A percentile compares a stretch with the other conserved stretches of the same genome.
phyloP scores from a whole-genome alignment of 2,888 invertebrate species.

The Chrysotoxum bicinctum region DNA sequence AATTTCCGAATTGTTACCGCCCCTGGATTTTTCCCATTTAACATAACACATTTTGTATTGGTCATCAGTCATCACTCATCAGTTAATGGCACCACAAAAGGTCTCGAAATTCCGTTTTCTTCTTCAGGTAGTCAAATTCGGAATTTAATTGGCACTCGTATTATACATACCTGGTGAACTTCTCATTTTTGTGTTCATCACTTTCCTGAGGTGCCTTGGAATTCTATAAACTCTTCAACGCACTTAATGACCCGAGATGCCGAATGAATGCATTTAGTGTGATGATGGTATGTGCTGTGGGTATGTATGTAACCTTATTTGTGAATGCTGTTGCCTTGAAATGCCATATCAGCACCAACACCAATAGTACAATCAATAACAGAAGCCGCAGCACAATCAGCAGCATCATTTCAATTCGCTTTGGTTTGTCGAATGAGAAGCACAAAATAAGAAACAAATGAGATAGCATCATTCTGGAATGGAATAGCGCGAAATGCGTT shows the following conservation, averaged over 20 bases:
- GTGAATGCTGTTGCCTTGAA: conserved; percentile 24
- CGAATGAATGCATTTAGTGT: conserved; percentile 36
- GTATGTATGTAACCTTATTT: conserved; percentile 1
- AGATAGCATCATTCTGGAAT: conserved; percentile 7
- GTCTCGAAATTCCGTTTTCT: too few relatives aligned
- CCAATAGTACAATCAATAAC: conserved; percentile 30
- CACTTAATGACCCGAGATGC: conserved; percentile 46
- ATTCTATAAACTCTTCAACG: conserved; percentile 50
- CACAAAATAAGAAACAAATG: conserved; percentile 24
- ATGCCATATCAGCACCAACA: conserved; percentile 32
- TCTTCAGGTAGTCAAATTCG: neutral
- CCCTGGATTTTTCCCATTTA: too few relatives aligned
- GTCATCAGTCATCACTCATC: too few relatives aligned
- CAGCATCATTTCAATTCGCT: conserved; percentile 60
- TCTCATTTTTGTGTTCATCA: neutral
- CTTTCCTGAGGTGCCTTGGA: neutral
- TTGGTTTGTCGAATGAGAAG: conserved; percentile 50
- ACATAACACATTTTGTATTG: too few relatives aligned
- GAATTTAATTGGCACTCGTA: neutral
- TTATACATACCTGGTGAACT: neutral
- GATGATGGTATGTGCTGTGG: conserved; percentile 1
- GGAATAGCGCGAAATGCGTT: conserved; percentile 10
- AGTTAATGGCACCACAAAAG: too few relatives aligned
- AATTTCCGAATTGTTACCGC: too few relatives aligned
- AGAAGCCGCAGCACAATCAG: conserved; percentile 56